These are phyloP conservation scores for Linurgus olivaceus DNA, from an alignment of 2,797 vertebrate genomes.

Conservation along the genomic window DNA sequence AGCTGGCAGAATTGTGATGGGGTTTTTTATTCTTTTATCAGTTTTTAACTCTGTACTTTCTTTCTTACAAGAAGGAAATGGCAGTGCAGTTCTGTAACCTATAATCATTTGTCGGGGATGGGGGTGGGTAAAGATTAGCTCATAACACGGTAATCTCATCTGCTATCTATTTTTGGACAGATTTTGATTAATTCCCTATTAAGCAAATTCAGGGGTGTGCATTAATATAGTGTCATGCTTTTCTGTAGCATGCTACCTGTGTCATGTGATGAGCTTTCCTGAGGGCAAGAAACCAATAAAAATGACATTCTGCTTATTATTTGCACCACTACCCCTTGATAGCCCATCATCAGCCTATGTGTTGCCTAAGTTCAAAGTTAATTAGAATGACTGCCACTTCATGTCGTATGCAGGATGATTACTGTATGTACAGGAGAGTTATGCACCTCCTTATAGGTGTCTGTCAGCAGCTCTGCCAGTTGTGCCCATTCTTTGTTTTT, in stretches of 20 bases:
- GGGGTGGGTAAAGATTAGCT: background rate
- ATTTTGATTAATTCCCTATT: slow-evolving; percentile 62
- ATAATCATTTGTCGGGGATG: background rate
- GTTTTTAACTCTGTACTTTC: background rate
- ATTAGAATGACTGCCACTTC: slow-evolving; percentile 66
- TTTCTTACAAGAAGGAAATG: background rate
- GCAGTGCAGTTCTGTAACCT: background rate
- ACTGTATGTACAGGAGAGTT: slow-evolving; percentile 20
- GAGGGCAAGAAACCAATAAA: slow-evolving; percentile 62
- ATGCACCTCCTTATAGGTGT: background rate
- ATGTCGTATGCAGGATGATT: slow-evolving; percentile 26
- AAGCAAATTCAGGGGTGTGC: slow-evolving; percentile 26
- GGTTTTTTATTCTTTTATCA: background rate
- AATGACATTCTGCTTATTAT: slow-evolving; percentile 52
- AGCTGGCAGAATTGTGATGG: background rate
- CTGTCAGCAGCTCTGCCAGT: slow-evolving; percentile 24
- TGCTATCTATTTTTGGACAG: slow-evolving; percentile 21
- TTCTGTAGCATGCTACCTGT: background rate
- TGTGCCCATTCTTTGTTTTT: background rate
- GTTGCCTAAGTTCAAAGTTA: slow-evolving; percentile 59
- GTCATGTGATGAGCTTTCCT: slow-evolving; percentile 45
- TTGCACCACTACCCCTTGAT: slow-evolving; percentile 10
- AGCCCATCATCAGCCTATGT: background rate
- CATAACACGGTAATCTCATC: background rate
- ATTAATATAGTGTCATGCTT: background rate